Percentiles rank a stretch among this genome's conserved stretches.
phyloP scores from a whole-genome alignment of 2,797 vertebrate species.

The Eidolon dupreanum region DNA sequence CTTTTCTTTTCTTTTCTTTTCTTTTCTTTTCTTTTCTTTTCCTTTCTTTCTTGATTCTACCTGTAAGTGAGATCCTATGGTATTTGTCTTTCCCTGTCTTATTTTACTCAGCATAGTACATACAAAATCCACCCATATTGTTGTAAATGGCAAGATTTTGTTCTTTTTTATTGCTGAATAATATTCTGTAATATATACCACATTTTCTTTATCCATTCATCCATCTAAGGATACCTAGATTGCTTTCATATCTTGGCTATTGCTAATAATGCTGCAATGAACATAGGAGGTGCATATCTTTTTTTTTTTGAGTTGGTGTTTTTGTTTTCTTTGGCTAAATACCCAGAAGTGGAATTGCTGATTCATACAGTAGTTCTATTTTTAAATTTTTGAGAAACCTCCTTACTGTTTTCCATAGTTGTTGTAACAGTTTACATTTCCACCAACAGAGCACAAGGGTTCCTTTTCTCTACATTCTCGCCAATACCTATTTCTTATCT shows the following conservation, averaged over 20 bases:
- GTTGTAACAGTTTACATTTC: not conserved
- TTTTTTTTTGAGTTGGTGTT: not conserved
- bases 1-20: not conserved
- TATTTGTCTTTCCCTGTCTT: not conserved
- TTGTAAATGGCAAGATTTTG: not conserved
- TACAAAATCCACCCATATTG: not conserved
- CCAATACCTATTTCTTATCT: not conserved
- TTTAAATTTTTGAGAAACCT: not conserved
- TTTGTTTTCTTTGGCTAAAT: not conserved
- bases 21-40: no score
- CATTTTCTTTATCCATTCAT: not conserved
- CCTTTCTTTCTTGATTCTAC: not conserved
- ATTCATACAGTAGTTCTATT: not conserved
- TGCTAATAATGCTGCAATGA: not conserved
- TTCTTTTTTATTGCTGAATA: not conserved
- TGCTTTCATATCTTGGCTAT: not conserved
- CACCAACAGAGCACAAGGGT: not conserved
- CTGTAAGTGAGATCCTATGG: not conserved
- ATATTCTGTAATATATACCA: not conserved
- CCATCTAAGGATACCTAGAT: not conserved
- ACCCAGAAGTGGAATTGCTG: not conserved
- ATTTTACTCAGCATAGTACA: not conserved
- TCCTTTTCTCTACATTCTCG: not conserved
- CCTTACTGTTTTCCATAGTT: not conserved
- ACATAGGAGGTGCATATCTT: no score